Evolutionary conservation across 2,797 vertebrate species (phyloP), one percentile per base, ranked within the genome.

Genomic region (Lagorchestes hirsutus): DNA sequence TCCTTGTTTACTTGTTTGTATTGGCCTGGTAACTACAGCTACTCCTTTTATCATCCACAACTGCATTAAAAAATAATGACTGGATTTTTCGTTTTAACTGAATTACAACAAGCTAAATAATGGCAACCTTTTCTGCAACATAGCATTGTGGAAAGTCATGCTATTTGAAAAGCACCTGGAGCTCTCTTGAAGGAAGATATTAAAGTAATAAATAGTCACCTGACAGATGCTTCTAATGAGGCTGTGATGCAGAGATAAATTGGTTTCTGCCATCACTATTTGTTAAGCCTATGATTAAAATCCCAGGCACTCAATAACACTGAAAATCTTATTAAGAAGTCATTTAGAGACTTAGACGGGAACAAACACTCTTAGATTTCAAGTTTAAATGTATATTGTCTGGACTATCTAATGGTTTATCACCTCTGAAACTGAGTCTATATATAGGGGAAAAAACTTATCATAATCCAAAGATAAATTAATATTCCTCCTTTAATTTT

Each of bases 51-150:
- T n/a, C 3, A 50, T 40, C 46, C 55, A 10, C 16, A 1, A 11
- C 55, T 55, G 18, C 8, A 2, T 40, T 94, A 62, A 9, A 67
- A 18, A n/a, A 0, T 92, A 34, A 46, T 54, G 34, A 27, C 55
- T 67, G 4, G n/a, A 18, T 91, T 87, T 90, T 96, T 94, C 62
- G 52, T n/a, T 93, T 91, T 96, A 94, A 90, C 56, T 93, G 59
- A 9, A 31, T 93, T 74, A 54, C 22, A 22, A 3, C 34, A 87
- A 95, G 22, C 55, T 34, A 92, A 93, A 52, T 55, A n/a, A 95
- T 55, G 58, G 4, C 28, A 93, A n/a, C 22, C 13, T 95, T 40
- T 93, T n/a, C 40, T 93, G 2, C 55, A 27, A 87, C 54, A 52
- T 55, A 91, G 18, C 5, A n/a, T 12, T 91, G 91, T 90, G 93